Evolutionary conservation across 2,797 vertebrate genomes (phyloP).

Genomic region (Epinephelus malabaricus): DNA sequence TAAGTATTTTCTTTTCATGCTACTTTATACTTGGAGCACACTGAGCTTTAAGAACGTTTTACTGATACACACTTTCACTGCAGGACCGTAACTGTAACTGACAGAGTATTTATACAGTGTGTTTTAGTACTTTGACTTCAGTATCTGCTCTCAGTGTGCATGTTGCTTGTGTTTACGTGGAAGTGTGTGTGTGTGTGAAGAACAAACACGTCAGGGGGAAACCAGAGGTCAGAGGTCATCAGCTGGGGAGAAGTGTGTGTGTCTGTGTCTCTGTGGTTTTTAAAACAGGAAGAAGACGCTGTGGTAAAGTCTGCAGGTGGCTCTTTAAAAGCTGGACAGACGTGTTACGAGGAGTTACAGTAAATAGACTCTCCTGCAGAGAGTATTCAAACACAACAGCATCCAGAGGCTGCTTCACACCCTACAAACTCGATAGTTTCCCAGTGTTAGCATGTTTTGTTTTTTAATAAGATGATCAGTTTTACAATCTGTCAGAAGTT

Average conservation of each 20-base stretch:
- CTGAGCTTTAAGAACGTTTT: no score
- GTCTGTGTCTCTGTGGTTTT: background rate
- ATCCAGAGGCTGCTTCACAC: no score
- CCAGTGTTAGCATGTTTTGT: no score
- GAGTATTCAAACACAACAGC: no score
- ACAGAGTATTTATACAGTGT: no score
- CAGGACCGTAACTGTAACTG: no score
- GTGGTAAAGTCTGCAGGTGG: conserved; percentile 35
- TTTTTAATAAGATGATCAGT: no score
- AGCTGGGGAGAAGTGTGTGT: conserved; percentile 26
- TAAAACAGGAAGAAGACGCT: conserved; percentile 23
- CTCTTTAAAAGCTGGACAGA: conserved; percentile 12
- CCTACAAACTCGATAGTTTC: no score
- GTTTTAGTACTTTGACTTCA: background rate
- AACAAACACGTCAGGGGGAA: conserved; percentile 5
- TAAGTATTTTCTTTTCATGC: background rate
- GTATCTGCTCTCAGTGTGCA: background rate
- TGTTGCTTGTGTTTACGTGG: background rate
- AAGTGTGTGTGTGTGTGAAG: background rate
- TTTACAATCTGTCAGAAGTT: no score
- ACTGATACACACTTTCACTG: no score
- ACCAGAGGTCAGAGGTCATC: conserved; percentile 33
- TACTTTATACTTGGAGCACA: no score
- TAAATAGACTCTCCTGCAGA: background rate
- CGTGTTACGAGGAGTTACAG: background rate